Percentiles rank a stretch among this genome's conserved stretches.
Evolutionary conservation across 2,113 vertebrate genomes (phyloP).

Genomic region (Ictidomys tridecemlineatus): DNA sequence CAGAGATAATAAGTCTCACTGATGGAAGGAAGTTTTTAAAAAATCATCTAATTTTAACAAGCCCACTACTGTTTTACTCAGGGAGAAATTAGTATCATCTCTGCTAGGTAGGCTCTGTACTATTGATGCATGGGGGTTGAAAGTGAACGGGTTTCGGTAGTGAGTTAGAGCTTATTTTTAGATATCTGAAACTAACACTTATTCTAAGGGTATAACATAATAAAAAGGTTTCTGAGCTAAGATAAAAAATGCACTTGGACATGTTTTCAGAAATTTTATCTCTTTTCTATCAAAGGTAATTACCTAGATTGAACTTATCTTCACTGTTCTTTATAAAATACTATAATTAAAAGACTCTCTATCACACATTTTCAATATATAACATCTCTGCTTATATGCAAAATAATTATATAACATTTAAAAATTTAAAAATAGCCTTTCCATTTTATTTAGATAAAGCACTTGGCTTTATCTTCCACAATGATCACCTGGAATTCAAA

Average conservation of each 20-base stretch:
- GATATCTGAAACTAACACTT: background rate
- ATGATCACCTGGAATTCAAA: background rate
- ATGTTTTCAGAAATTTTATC: background rate
- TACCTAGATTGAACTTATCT: background rate
- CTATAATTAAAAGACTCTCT: background rate
- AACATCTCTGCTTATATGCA: background rate
- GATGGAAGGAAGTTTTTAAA: background rate
- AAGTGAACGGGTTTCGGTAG: background rate
- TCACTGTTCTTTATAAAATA: background rate
- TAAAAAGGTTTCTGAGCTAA: background rate
- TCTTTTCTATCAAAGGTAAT: background rate
- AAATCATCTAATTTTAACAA: background rate
- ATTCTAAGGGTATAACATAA: background rate
- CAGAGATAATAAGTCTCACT: background rate
- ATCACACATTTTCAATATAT: background rate
- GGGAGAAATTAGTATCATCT: background rate
- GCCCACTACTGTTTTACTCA: background rate
- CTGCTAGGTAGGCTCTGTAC: background rate
- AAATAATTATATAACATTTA: background rate
- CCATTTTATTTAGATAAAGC: background rate
- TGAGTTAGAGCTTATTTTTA: background rate
- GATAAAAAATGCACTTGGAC: background rate
- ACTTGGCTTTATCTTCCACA: background rate
- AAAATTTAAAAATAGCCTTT: background rate
- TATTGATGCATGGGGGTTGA: background rate